A percentile compares a stretch with the other conserved stretches of the same genome.
Conservation (phyloP, 2,113 vertebrate species). For the Oceanites oceanicus region DNA sequence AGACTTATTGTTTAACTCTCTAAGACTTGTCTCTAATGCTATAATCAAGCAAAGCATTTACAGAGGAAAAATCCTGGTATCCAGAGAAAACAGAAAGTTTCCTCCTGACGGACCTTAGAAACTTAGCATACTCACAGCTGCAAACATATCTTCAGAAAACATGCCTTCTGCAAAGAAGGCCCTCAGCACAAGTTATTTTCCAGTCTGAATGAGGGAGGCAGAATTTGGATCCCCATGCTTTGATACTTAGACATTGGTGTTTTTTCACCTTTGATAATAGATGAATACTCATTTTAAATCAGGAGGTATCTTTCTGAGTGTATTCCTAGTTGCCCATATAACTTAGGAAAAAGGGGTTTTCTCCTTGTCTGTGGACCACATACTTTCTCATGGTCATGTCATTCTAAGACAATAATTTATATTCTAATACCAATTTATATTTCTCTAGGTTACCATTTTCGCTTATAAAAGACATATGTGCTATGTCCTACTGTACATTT, state of each 20-base stretch:
- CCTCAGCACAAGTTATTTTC: neutral
- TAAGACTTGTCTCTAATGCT: neutral
- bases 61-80: neutral
- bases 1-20: neutral
- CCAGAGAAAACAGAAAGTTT: neutral
- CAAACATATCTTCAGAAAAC: neutral
- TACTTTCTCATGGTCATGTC: neutral
- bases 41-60: neutral
- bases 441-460: neutral
- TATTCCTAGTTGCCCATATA: neutral
- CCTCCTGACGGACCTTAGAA: neutral
- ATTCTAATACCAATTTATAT: neutral
- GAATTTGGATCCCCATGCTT: neutral
- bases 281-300: neutral
- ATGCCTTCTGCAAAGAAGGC: too few species aligned
- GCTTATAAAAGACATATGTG: neutral
- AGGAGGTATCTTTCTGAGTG: neutral
- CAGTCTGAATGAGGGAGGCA: neutral
- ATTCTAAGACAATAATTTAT: neutral
- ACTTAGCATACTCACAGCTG: neutral
- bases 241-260: neutral
- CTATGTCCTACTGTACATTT: neutral
- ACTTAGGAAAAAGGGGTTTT: fast-evolving
- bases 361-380: neutral
- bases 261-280: neutral